Percentiles rank a stretch among this genome's conserved stretches.
phyloP scores from a whole-genome alignment of 2,113 vertebrate genomes.

The Naja naja region DNA sequence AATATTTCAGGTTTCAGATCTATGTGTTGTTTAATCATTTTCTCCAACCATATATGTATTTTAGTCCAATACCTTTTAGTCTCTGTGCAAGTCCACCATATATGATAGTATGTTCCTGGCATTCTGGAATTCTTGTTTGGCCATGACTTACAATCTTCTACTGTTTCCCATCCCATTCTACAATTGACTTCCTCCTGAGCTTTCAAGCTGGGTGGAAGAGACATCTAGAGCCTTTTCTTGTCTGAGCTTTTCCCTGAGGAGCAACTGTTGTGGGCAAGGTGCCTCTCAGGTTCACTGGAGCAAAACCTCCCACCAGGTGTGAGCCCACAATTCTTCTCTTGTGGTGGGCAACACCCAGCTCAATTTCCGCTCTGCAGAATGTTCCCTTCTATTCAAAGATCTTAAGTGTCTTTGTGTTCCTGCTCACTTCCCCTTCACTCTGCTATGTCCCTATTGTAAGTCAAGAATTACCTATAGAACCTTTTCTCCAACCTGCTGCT shows the following conservation, averaged over 20 bases:
- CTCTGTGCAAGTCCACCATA: too few relatives aligned
- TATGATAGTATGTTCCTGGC: too few relatives aligned
- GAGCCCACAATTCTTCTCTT: not conserved
- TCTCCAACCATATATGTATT: too few relatives aligned
- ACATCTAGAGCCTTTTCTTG: not conserved
- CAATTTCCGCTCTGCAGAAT: not conserved
- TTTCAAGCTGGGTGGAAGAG: not conserved
- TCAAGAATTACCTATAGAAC: too few relatives aligned
- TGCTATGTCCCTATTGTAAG: not conserved
- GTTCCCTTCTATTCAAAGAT: not conserved
- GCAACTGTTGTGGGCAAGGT: not conserved
- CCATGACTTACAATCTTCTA: not conserved
- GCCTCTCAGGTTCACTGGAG: not conserved
- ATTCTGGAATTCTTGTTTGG: too few relatives aligned
- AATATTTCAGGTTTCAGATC: too few relatives aligned
- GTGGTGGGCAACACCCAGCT: not conserved
- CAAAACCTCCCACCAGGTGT: constrained; percentile 9
- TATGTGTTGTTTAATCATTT: too few relatives aligned
- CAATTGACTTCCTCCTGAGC: too few relatives aligned
- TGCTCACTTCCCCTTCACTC: not conserved
- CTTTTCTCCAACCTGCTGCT: not conserved
- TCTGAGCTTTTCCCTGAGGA: not conserved
- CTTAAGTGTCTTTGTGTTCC: not conserved
- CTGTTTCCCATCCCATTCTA: not conserved
- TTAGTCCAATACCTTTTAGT: too few relatives aligned